These are phyloP conservation scores for Bombus sibiricus DNA, from an alignment of 1,140 invertebrate species.

Conservation along the genomic window DNA sequence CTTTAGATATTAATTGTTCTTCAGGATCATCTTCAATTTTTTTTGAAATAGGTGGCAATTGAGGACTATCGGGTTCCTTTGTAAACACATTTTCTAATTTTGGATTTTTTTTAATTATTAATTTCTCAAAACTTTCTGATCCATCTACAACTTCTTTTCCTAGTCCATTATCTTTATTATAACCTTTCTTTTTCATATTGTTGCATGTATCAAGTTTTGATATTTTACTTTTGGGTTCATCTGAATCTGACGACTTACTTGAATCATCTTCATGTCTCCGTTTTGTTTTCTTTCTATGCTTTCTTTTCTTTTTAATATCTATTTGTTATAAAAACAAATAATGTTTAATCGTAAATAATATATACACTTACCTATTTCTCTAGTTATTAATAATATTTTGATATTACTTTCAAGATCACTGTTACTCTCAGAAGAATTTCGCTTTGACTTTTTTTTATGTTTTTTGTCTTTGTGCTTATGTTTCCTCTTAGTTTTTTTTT, in stretches of 20 bases:
- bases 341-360: constrained; percentile 16
- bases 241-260: constrained; percentile 74
- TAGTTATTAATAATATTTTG: constrained; percentile 50
- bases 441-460: constrained; percentile 82
- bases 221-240: constrained; percentile 67
- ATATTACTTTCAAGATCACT: constrained; percentile 78
- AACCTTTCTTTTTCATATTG: constrained; percentile 53
- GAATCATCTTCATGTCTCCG: constrained; percentile 81
- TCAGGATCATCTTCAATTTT: constrained; percentile 73
- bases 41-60: constrained; percentile 72
- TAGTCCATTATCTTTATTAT: constrained; percentile 56
- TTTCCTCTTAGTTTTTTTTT: constrained; percentile 81
- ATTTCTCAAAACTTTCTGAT: constrained; percentile 46
- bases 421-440: constrained; percentile 82
- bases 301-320: constrained; percentile 83
- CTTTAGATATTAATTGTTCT: constrained; percentile 77
- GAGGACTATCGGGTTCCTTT: constrained; percentile 57
- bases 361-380: background rate
- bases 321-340: constrained; percentile 34
- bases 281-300: constrained; percentile 83
- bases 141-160: background rate
- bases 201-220: constrained; percentile 19
- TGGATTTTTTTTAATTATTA: constrained; percentile 53
- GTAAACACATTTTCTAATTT: constrained; percentile 30
- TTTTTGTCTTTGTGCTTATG: constrained; percentile 83